phyloP scores from a whole-genome alignment of 2,888 invertebrate species.

The Aphidoletes aphidimyza region DNA sequence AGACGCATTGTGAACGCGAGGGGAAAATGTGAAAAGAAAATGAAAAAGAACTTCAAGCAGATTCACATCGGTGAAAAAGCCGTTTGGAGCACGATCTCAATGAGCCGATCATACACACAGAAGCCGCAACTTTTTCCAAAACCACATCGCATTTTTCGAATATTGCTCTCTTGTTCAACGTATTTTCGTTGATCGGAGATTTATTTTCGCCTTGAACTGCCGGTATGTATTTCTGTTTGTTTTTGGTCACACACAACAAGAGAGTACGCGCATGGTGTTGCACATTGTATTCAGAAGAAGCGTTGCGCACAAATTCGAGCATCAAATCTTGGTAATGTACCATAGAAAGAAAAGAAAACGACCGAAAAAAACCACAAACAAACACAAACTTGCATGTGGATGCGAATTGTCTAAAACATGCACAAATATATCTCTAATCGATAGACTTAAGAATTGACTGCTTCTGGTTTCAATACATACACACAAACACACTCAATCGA shows the following conservation, averaged over 20 bases:
- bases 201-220: background rate
- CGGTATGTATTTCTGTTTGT: background rate
- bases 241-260: background rate
- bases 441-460: constrained; percentile 1
- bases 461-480: background rate
- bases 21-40: too few relatives aligned
- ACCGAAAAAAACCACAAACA: too few relatives aligned
- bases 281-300: background rate
- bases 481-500: constrained; percentile 30
- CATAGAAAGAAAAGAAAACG: too few relatives aligned
- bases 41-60: background rate
- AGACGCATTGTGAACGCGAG: too few relatives aligned
- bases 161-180: background rate
- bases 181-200: background rate
- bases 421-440: constrained; percentile 55
- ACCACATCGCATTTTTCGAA: constrained; percentile 14
- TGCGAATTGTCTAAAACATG: constrained; percentile 37
- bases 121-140: background rate
- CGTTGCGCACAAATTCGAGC: background rate
- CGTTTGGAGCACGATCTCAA: constrained; percentile 7
- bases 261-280: background rate
- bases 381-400: background rate
- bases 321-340: background rate
- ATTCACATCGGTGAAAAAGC: background rate
- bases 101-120: constrained; percentile 4